A percentile compares a stretch with the other conserved stretches of the same genome.
Conservation (phyloP, 1,140 invertebrate genomes). For the Trinorchestia longiramus region DNA sequence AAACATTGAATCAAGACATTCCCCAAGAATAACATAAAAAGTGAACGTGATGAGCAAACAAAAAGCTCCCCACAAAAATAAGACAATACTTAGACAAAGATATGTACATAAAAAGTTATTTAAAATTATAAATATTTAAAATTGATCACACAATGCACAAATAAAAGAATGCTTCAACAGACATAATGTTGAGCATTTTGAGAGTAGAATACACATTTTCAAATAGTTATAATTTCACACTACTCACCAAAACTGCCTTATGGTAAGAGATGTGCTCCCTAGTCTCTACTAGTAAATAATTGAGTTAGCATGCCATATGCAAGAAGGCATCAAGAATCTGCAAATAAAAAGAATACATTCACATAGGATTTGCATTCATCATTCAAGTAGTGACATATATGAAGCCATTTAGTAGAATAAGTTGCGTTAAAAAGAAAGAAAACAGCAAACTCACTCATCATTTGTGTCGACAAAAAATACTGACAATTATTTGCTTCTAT, state of each 20-base stretch:
- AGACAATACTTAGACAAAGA: not conserved
- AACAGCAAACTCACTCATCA: too few species aligned
- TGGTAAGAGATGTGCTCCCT: not conserved
- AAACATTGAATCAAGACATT: too few species aligned
- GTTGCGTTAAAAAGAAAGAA: too few species aligned
- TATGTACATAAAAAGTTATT: not conserved
- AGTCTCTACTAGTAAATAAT: not conserved
- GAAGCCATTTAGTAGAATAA: too few species aligned
- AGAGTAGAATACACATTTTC: not conserved
- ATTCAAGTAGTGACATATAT: not conserved
- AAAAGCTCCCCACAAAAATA: not conserved
- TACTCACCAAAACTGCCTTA: not conserved
- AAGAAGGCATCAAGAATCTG: not conserved
- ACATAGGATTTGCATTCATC: not conserved
- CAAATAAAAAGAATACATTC: not conserved
- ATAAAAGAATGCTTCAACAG: not conserved
- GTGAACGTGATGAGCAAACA: not conserved
- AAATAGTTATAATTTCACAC: not conserved
- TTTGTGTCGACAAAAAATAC: too few species aligned
- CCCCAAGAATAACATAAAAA: not conserved
- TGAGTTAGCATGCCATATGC: not conserved
- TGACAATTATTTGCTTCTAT: too few species aligned
- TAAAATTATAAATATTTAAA: not conserved
- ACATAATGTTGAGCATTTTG: not conserved
- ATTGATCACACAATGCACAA: not conserved